Evolutionary conservation across 2,888 invertebrate genomes (phyloP).

Genomic region (Drosophila planitibia): DNA sequence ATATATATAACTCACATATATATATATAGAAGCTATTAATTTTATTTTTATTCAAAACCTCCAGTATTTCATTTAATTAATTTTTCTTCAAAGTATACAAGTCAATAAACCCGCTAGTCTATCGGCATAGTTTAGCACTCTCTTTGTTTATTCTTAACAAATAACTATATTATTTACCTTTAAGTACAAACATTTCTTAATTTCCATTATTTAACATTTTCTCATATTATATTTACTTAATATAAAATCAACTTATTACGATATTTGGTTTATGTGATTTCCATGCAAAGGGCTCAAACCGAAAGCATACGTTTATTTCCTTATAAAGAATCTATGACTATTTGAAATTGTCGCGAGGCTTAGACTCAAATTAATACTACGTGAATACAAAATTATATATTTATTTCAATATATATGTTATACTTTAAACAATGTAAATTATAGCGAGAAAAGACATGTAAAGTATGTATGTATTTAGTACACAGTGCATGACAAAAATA

Average conservation of each 20-base stretch:
- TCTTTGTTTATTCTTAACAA: slow-evolving; percentile 28
- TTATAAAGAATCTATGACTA: slow-evolving; percentile 47
- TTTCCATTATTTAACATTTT: slow-evolving; percentile 50
- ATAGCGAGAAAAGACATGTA: slow-evolving; percentile 61
- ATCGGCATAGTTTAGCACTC: slow-evolving; percentile 17
- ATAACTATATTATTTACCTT: slow-evolving; percentile 55
- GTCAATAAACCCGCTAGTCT: slow-evolving; percentile 10
- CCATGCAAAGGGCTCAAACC: slow-evolving; percentile 63
- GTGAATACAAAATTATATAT: slow-evolving; percentile 51
- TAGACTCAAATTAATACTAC: slow-evolving; percentile 59
- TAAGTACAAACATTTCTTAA: slow-evolving; percentile 68
- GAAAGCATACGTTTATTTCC: slow-evolving; percentile 42
- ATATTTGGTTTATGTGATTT: slow-evolving; percentile 55
- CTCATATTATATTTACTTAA: slow-evolving; percentile 39
- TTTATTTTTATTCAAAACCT: slow-evolving; percentile 28
- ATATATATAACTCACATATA: slow-evolving; percentile 5
- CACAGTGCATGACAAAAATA: slow-evolving; percentile 59
- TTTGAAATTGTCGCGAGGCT: slow-evolving; percentile 58
- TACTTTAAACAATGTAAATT: slow-evolving; percentile 56
- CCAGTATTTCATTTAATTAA: slow-evolving; percentile 48
- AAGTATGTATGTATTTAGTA: slow-evolving; percentile 69
- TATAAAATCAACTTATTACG: slow-evolving; percentile 16
- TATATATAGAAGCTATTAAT: slow-evolving; percentile 26
- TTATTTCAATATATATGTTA: slow-evolving; percentile 54
- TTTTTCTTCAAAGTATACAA: slow-evolving; percentile 35